Base-by-base conservation (phyloP, 2,113 vertebrate genomes). In the Rutilus rutilus region DNA sequence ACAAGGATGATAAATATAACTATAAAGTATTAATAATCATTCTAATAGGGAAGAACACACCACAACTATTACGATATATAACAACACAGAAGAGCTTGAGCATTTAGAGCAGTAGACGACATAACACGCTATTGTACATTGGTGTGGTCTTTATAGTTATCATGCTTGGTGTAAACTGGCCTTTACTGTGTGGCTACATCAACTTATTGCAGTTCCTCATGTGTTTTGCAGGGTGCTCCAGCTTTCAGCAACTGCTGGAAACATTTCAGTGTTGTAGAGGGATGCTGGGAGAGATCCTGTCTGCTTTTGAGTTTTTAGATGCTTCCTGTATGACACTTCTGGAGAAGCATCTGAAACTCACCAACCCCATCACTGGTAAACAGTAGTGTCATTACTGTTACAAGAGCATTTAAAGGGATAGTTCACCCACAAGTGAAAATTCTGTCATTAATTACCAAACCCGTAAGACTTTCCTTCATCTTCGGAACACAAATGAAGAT, bases 241-340 rank as follows among this genome's bases (percentile, higher is more conserved):
- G 95, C 57, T 99, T 98, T 6, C 45, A 93, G 14, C 94, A 96
- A 60, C 95, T 99, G 42, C 92, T 99, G 91, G 93, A 95, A 90
- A 96, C 96, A 0, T 98, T 99, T 90, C 93, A 94, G 78, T 90
- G 94, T 59, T 96, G 96, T 93, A 96, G 91, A 90, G 89, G 91
- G 76, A 96, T 96, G 96, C 94, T 99, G 92, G 97, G 97, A 1
- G 98, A 99, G 91, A 96, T 97, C 90, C 94, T 99, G 77, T 99
- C 98, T 1, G 98, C 98, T 0, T 99, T 90, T 0, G 98, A 99
- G 89, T 99, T 99, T 92, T 93, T 99, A 93, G 98, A 99, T 54
- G 89, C 95, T 5, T 95, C 95, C 60, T 99, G 97, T 87, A 97
- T 99, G 96, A 92, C 93, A 67, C 17, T 99, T 88, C 95, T 99